These are phyloP conservation scores for Panthera tigris DNA, from an alignment of 2,113 vertebrate species.

Conservation along the genomic window DNA sequence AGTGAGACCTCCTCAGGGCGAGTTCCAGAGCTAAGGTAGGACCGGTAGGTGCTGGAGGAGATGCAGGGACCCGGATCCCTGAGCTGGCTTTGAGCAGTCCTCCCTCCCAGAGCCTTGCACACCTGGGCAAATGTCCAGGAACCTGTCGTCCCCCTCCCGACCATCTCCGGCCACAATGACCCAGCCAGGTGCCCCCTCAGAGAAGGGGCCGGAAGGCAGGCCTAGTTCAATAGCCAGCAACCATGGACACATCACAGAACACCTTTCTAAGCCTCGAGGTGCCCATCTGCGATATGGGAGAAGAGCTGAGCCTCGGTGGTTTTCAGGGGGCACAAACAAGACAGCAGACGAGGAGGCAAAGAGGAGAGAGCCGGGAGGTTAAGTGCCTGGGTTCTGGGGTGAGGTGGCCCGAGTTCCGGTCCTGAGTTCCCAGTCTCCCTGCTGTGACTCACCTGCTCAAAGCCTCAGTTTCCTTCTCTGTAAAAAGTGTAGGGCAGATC, in stretches of 20 bases:
- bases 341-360: background rate
- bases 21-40: background rate
- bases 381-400: background rate
- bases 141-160: background rate
- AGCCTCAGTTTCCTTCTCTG: background rate
- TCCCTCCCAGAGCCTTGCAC: background rate
- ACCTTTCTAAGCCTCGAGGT: background rate
- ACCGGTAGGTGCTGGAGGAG: background rate
- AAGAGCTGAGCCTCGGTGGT: background rate
- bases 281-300: background rate
- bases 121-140: background rate
- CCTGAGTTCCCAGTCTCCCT: background rate
- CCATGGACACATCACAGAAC: too few species aligned
- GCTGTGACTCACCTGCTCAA: background rate
- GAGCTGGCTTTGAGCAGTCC: background rate
- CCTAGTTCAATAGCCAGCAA: background rate
- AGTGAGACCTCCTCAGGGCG: background rate
- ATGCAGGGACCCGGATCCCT: background rate
- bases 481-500: background rate
- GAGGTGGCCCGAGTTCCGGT: background rate
- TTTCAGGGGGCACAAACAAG: background rate
- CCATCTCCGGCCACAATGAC: background rate
- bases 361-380: background rate
- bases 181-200: background rate
- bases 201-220: background rate